Conservation (phyloP, 2,113 vertebrate species). For the Aegithalos caudatus region DNA sequence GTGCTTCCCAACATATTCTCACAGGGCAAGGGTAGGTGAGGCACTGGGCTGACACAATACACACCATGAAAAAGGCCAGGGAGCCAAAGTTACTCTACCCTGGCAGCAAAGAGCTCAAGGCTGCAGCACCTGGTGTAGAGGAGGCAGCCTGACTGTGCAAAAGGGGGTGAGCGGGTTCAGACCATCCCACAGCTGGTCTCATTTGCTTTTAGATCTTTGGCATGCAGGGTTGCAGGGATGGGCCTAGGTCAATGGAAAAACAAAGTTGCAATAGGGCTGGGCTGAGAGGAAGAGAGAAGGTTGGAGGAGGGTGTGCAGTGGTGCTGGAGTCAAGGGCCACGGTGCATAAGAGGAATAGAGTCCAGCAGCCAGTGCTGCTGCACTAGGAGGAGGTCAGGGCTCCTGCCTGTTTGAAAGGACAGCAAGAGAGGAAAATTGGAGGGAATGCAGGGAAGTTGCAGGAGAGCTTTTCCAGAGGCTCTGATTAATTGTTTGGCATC, state of each 20-base stretch:
- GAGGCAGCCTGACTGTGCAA: neutral
- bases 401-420: neutral
- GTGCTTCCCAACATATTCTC: rapidly evolving
- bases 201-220: neutral
- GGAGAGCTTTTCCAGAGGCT: neutral
- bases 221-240: neutral
- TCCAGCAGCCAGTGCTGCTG: neutral
- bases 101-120: neutral
- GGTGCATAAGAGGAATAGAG: neutral
- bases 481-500: neutral
- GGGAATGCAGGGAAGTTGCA: neutral
- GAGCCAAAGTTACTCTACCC: rapidly evolving
- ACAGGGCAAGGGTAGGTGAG: rapidly evolving
- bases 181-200: neutral
- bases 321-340: neutral
- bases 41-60: rapidly evolving
- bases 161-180: neutral
- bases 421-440: neutral
- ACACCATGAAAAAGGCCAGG: neutral
- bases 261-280: neutral
- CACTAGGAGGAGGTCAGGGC: neutral
- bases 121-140: rapidly evolving
- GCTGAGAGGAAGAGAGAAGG: neutral
- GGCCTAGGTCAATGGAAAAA: neutral
- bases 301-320: neutral